These are phyloP conservation scores for Prosapia bicincta DNA, from an alignment of 2,888 invertebrate genomes.

Conservation along the genomic window DNA sequence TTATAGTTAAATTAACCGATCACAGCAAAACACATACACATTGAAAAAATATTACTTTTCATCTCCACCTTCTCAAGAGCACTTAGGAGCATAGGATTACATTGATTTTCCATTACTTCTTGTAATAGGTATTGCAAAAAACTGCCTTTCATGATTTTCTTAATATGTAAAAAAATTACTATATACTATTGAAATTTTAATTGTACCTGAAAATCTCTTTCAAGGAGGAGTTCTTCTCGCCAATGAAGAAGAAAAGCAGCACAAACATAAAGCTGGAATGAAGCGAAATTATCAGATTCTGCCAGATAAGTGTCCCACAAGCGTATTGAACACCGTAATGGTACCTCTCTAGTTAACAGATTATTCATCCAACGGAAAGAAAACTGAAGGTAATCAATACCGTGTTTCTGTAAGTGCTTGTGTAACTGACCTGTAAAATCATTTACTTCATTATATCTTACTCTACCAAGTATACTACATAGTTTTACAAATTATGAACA, in stretches of 20 bases:
- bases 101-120: too few relatives aligned
- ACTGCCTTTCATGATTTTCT: too few relatives aligned
- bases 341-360: constrained; percentile 93
- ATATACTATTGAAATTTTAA: too few relatives aligned
- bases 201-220: constrained; percentile 91
- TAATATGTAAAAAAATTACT: too few relatives aligned
- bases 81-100: too few relatives aligned
- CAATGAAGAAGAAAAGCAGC: constrained; percentile 97
- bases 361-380: constrained; percentile 99
- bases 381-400: constrained; percentile 93
- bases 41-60: too few relatives aligned
- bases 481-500: too few relatives aligned
- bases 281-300: constrained; percentile 92
- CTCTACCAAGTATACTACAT: too few relatives aligned
- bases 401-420: constrained; percentile 86
- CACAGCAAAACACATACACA: too few relatives aligned
- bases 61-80: too few relatives aligned
- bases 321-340: constrained; percentile 92
- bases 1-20: too few relatives aligned
- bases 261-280: constrained; percentile 97
- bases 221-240: constrained; percentile 82
- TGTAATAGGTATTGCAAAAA: too few relatives aligned
- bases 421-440: constrained; percentile 73
- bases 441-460: neutral
- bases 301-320: constrained; percentile 99